Evolutionary conservation across 2,113 vertebrate genomes (phyloP).

Genomic region (Lepisosteus oculatus): DNA sequence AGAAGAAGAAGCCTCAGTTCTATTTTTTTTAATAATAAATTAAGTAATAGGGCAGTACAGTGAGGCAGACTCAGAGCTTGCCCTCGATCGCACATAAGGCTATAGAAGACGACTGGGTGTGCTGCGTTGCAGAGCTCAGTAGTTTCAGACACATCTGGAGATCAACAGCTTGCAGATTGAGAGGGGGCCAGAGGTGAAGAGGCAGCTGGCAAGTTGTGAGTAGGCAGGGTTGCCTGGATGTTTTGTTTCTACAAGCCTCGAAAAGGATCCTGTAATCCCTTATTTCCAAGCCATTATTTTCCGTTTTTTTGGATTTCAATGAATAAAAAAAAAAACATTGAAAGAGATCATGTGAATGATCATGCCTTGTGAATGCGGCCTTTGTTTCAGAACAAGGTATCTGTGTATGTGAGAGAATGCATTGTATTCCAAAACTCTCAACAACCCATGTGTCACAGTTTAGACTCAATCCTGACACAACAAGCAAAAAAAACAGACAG

Average conservation of each 20-base stretch:
- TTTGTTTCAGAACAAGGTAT: background rate
- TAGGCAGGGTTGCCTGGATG: background rate
- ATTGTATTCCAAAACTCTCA: too few relatives aligned
- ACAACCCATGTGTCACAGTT: background rate
- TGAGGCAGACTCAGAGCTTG: background rate
- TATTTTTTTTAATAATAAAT: too few relatives aligned
- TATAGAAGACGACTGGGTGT: conserved; percentile 18
- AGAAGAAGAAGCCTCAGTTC: too few relatives aligned
- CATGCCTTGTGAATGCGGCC: background rate
- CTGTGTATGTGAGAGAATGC: background rate
- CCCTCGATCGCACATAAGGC: background rate
- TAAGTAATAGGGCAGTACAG: background rate
- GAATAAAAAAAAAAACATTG: background rate
- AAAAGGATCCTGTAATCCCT: background rate
- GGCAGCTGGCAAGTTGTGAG: conserved; percentile 11
- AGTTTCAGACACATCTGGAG: conserved; percentile 48
- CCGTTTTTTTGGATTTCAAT: background rate
- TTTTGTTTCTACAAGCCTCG: background rate
- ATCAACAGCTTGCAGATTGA: conserved; percentile 37
- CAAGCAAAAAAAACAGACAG: background rate
- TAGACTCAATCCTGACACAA: background rate
- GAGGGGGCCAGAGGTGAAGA: conserved; percentile 26
- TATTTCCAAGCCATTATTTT: background rate
- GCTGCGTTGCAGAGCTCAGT: conserved; percentile 46
- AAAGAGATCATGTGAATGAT: background rate